Conservation (phyloP, 2,797 vertebrate species). For the Crypturellus tataupa region DNA sequence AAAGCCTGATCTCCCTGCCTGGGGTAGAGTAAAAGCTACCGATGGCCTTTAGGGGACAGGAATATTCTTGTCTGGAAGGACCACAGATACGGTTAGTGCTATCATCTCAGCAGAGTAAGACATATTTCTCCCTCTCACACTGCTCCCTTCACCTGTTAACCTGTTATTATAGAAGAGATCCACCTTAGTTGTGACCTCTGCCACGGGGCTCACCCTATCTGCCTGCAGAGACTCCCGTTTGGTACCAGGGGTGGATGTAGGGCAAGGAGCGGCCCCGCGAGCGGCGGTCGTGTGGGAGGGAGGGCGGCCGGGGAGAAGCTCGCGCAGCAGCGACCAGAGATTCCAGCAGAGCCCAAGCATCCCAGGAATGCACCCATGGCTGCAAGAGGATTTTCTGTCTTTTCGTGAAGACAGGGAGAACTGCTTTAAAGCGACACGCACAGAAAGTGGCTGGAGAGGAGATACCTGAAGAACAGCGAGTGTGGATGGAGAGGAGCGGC, state of each 20-base stretch:
- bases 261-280: not conserved
- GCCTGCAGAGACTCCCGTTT: not conserved
- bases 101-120: not conserved
- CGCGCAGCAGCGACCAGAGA: not conserved
- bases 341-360: not conserved
- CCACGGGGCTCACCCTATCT: not conserved
- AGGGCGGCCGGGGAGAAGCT: not conserved
- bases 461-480: rapidly evolving
- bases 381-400: not conserved
- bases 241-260: not conserved
- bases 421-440: not conserved
- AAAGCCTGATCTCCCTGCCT: not conserved
- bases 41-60: not conserved
- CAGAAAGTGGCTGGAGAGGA: not conserved
- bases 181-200: not conserved
- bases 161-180: not conserved
- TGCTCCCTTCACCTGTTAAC: not conserved
- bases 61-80: not conserved
- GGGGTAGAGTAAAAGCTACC: not conserved
- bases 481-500: rapidly evolving
- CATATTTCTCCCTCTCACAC: not conserved
- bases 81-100: not conserved
- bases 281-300: not conserved
- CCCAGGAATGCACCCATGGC: not conserved
- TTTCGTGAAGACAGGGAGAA: not conserved